Percentiles rank a stretch among this genome's conserved stretches.
These are phyloP conservation scores for Phallusia fumigata DNA, from an alignment of 23 tunicate species.

Conservation along the genomic window DNA sequence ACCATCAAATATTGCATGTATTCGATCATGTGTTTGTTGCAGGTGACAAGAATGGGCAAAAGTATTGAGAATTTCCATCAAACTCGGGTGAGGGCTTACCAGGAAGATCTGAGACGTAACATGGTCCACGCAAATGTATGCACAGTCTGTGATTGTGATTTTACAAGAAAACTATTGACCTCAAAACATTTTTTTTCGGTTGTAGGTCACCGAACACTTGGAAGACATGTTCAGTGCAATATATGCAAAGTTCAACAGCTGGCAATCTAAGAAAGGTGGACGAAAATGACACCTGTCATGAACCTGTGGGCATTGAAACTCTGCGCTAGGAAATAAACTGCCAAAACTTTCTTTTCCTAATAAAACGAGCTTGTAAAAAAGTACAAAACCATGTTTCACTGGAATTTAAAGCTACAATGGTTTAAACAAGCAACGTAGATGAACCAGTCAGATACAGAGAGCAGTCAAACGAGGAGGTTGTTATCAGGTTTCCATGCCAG, in stretches of 20 bases:
- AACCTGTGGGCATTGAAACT: neutral
- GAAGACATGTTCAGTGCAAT: slow-evolving; percentile 73
- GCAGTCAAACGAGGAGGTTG: neutral
- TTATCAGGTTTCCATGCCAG: neutral
- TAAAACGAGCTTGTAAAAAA: neutral
- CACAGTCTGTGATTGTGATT: neutral
- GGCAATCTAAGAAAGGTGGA: slow-evolving; percentile 51
- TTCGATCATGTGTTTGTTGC: neutral
- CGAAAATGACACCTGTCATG: neutral
- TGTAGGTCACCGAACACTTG: slow-evolving; percentile 63
- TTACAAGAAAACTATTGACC: neutral
- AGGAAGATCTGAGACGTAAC: slow-evolving; percentile 51
- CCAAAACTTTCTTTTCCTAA: neutral
- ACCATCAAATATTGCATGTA: neutral
- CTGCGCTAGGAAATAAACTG: neutral
- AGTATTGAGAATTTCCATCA: slow-evolving; percentile 71
- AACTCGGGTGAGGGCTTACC: slow-evolving; percentile 44
- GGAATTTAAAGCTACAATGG: neutral
- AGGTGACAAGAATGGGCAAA: slow-evolving; percentile 65
- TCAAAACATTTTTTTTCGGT: neutral
- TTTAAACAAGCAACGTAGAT: slow-evolving; percentile 6
- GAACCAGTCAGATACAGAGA: neutral
- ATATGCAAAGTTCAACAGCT: slow-evolving; percentile 40
- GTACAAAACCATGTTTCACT: slow-evolving; percentile 12
- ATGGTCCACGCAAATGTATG: slow-evolving; percentile 57